Base-by-base conservation (phyloP, 53 echinoderm and acorn worm genomes). In the Actinopyga echinites region DNA sequence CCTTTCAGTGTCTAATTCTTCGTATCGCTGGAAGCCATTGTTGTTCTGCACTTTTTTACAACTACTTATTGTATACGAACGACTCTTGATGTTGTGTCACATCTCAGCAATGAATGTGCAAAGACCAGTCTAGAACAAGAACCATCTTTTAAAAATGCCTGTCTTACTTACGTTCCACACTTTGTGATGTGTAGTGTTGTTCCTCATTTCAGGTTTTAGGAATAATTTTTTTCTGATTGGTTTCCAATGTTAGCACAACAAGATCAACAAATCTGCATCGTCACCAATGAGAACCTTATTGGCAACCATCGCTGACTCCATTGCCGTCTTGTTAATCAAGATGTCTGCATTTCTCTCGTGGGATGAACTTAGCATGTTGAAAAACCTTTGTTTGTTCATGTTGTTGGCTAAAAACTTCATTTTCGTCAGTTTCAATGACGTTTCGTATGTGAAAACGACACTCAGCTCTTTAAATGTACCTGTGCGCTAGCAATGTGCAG, bases 11-110 rank as follows among this genome's bases (percentile, higher is more conserved):
- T 88, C 91, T 26, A 85, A 28, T 19, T 88, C 88, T 53, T 90
- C 90, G 23, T 53, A 63, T 40, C 81, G n/a, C 60, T 77, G 74
- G 65, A 90, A 85, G 9, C 84, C 85, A 64, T 12, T 30, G 64
- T 84, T 90, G 49, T 64, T 80, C 53, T 66, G 44, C 28, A 88
- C 24, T 83, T 85, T 54, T 87, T 87, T n/a, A 87, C 30, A 37
- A 80, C 89, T 30, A 85, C 53, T 44, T 57, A 65, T 82, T 90
- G 90, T 30, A 93, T 85, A 30, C 93, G 90, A 88, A 80, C 87
- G 30, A 88, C 43, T 58, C 83, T 69, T 66, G 88, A 85, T 40
- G 90, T 88, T 55, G 88, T 77, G 65, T 93, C 93, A 78, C 90
- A 91, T 3, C 88, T 90, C 36, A 85, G 62, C 57, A 90, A 17